Percentiles rank a stretch among this genome's conserved stretches.
These are phyloP conservation scores for Hestina assimilis DNA, from an alignment of 1,140 invertebrate genomes.

Conservation along the genomic window DNA sequence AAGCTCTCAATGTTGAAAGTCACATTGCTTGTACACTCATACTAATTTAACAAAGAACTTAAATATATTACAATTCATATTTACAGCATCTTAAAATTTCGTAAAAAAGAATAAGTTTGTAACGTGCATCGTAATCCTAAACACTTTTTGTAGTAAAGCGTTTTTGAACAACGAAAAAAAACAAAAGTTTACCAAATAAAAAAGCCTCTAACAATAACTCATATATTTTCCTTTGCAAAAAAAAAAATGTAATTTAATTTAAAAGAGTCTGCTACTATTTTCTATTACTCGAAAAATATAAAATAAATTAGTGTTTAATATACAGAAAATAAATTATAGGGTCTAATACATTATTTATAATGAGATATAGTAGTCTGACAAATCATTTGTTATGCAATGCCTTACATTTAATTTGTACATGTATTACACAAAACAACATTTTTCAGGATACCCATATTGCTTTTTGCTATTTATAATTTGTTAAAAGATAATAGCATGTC, in stretches of 20 bases:
- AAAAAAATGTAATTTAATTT: slow-evolving; percentile 2
- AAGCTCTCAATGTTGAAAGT: slow-evolving; percentile 56
- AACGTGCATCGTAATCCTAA: neutral
- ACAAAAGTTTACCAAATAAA: neutral
- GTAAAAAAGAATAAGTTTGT: neutral
- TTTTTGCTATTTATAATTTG: neutral
- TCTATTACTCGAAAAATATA: slow-evolving; percentile 6
- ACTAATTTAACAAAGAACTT: slow-evolving; percentile 34
- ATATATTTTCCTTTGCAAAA: slow-evolving; percentile 5
- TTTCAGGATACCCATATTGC: too few species aligned
- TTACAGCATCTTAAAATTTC: slow-evolving; percentile 12
- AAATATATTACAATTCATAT: slow-evolving; percentile 16
- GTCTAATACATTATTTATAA: neutral
- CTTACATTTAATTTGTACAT: neutral
- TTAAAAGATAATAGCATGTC: slow-evolving; percentile 1
- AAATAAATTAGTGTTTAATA: too few species aligned
- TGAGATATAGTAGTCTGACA: neutral
- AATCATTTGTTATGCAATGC: neutral
- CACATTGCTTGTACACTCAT: slow-evolving; percentile 39
- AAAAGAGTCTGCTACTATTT: neutral
- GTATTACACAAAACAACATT: neutral
- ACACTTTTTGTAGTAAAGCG: neutral
- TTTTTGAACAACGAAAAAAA: slow-evolving; percentile 1
- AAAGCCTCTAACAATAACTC: neutral
- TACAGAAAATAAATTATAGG: slow-evolving; percentile 11